phyloP scores from a whole-genome alignment of 2,797 vertebrate species.

The Chrysocyon brachyurus region DNA sequence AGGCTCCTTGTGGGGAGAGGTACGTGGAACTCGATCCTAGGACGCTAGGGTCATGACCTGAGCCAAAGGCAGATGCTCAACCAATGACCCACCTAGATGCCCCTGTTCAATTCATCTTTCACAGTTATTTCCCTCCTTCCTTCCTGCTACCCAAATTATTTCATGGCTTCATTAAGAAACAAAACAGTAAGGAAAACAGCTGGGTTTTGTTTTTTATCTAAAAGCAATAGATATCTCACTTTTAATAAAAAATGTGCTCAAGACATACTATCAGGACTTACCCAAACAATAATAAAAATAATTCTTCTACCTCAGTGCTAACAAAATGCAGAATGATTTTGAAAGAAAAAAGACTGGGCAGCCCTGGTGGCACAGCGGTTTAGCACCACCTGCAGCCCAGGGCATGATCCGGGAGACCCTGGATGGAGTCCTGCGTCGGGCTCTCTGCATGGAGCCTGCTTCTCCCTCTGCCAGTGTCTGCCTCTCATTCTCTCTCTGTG shows the following conservation, averaged over 20 bases:
- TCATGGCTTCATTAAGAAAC: neutral
- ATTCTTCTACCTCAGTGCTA: constrained; percentile 43
- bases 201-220: constrained; percentile 57
- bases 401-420: too few relatives aligned
- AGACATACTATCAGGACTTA: constrained; percentile 17
- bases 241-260: constrained; percentile 37
- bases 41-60: too few relatives aligned
- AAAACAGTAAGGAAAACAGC: constrained; percentile 33
- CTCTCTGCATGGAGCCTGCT: too few relatives aligned
- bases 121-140: constrained; percentile 4
- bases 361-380: too few relatives aligned
- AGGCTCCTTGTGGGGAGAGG: too few relatives aligned
- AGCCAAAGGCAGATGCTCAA: too few relatives aligned
- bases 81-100: too few relatives aligned
- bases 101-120: constrained; percentile 8
- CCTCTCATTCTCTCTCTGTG: too few relatives aligned
- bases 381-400: too few relatives aligned
- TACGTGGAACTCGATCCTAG: too few relatives aligned
- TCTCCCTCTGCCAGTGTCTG: too few relatives aligned
- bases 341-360: neutral
- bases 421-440: too few relatives aligned
- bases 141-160: neutral
- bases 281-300: constrained; percentile 17
- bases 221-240: constrained; percentile 34
- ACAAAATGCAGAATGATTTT: constrained; percentile 25